Base-by-base conservation (phyloP, 2,888 invertebrate species). In the Aelia acuminata region DNA sequence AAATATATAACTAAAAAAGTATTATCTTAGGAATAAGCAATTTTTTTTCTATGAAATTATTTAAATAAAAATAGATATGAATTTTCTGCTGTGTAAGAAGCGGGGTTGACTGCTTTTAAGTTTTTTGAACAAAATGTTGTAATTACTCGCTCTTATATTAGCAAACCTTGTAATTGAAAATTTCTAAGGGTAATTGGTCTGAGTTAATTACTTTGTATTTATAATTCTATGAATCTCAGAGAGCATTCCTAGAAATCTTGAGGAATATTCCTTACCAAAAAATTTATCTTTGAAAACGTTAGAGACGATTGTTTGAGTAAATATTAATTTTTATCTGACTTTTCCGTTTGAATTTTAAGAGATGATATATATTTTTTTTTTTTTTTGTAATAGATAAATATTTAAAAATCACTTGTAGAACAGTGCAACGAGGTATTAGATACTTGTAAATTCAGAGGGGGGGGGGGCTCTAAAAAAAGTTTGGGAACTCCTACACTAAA, bases 151-250 rank as follows among this genome's bases (percentile, higher is more conserved):
- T 53, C 7, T 53, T 53, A 53, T 53, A n/a, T 53, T 53, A 22
- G n/a, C n/a, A 53, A 53, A 15, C n/a, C 53, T 53, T 7, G 22
- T 53, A 7, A 4, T 15, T 15, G 22, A 0, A 53, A 5, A 0
- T 26, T 57, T 57, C 11, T 10, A 57, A n/a, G 3, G 26, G 7
- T 4, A 5, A 57, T 57, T 26, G 3, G 57, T 57, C 26, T 57
- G 57, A 57, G 57, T 57, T 26, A 57, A 57, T 57, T 57, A 57
- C 26, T 57, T 57, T 57, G 57, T 57, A 57, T 57, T 57, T 15
- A 26, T 57, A 57, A n/a, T n/a, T n/a, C n/a, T n/a, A n/a, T n/a
- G 26, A 57, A 26, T 57, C 11, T 26, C 26, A 26, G 57, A 57
- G 57, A 57, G n/a, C 3, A 57, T 57, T 10, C 26, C 11, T 26